A percentile compares a stretch with the other conserved stretches of the same genome.
phyloP scores from a whole-genome alignment of 2,888 invertebrate genomes.

The Drosophila greeni region DNA sequence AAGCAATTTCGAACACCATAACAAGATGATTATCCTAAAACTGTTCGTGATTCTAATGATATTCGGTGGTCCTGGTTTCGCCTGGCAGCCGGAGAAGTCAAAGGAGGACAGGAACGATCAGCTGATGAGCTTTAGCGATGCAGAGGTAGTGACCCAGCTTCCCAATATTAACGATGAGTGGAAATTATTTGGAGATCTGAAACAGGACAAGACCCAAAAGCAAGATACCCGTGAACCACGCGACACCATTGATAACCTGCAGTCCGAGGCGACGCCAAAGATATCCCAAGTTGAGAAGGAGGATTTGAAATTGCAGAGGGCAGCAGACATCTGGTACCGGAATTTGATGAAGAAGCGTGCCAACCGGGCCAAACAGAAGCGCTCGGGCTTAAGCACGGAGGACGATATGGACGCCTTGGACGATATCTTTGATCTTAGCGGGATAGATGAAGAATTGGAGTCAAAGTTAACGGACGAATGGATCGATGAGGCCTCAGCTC shows the following conservation, averaged over 20 bases:
- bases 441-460: slow-evolving; percentile 44
- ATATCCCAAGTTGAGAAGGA: slow-evolving; percentile 29
- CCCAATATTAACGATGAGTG: slow-evolving; percentile 48
- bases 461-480: slow-evolving; percentile 51
- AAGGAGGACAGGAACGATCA: slow-evolving; percentile 26
- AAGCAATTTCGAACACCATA: neutral
- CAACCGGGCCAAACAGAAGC: neutral
- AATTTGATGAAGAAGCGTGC: slow-evolving; percentile 20
- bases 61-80: slow-evolving; percentile 27
- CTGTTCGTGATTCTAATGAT: slow-evolving; percentile 60
- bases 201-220: slow-evolving; percentile 9
- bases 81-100: neutral
- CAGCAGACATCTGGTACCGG: slow-evolving; percentile 64
- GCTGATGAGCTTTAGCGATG: slow-evolving; percentile 58
- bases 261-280: neutral
- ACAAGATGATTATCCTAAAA: slow-evolving; percentile 57
- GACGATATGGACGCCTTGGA: neutral
- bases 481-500: slow-evolving; percentile 1
- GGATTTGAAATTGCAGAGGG: slow-evolving; percentile 40
- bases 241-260: slow-evolving; percentile 58
- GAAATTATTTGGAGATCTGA: slow-evolving; percentile 21
- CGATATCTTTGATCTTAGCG: slow-evolving; percentile 46
- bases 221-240: neutral
- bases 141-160: slow-evolving; percentile 48
- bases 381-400: neutral